Evolutionary conservation across 2,888 invertebrate species (phyloP).

Genomic region (Cryptophagus acutangulus): DNA sequence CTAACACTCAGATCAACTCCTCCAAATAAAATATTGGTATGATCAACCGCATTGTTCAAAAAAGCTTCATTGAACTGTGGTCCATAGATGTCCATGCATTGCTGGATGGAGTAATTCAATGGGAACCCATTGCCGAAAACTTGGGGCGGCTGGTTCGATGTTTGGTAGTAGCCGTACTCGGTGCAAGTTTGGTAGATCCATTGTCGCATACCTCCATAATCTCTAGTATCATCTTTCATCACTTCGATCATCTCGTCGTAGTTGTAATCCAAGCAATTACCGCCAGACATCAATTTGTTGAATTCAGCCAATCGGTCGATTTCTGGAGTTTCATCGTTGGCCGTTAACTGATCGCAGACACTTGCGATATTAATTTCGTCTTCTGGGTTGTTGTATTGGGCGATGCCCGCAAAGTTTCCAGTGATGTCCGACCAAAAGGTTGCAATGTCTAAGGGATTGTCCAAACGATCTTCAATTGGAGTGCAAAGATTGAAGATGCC

Average conservation of each 20-base stretch:
- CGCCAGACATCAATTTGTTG: conserved; percentile 50
- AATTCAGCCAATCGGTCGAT: conserved; percentile 57
- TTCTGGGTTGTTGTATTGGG: conserved; percentile 8
- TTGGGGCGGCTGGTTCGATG: conserved; percentile 56
- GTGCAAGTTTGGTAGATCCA: conserved; percentile 85
- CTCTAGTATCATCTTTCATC: neutral
- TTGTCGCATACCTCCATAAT: conserved; percentile 46
- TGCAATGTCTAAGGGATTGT: conserved; percentile 4
- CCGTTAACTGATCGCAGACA: conserved; percentile 52
- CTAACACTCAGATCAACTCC: conserved; percentile 50
- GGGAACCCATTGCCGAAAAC: conserved; percentile 58
- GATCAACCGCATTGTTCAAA: conserved; percentile 55
- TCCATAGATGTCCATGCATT: conserved; percentile 74
- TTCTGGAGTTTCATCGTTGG: neutral
- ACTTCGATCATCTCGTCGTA: conserved; percentile 8
- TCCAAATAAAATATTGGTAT: conserved; percentile 54
- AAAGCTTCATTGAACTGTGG: conserved; percentile 48
- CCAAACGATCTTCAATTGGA: conserved; percentile 3
- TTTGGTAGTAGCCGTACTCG: conserved; percentile 82
- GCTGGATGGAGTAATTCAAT: conserved; percentile 56
- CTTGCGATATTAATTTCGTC: conserved; percentile 56
- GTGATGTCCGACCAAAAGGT: conserved; percentile 7
- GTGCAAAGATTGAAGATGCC: conserved; percentile 24
- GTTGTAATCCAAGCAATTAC: conserved; percentile 9
- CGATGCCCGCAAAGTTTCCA: conserved; percentile 7